phyloP scores from a whole-genome alignment of 2,113 vertebrate genomes.

The Malurus elegans region DNA sequence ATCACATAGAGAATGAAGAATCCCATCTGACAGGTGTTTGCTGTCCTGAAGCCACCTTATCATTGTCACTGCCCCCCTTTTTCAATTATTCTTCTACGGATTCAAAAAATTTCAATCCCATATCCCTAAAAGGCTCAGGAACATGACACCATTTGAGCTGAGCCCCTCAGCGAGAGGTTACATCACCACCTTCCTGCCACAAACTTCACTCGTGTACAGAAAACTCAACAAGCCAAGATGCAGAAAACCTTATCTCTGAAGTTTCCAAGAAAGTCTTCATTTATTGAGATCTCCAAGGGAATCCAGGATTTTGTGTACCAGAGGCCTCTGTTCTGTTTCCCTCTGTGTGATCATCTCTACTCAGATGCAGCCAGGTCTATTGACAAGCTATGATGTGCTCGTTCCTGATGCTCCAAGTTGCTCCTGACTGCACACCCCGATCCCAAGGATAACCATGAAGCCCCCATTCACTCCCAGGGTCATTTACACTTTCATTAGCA shows the following conservation, averaged over 20 bases:
- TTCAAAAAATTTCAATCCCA: not conserved
- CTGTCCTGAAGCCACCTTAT: not conserved
- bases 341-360: not conserved
- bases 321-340: not conserved
- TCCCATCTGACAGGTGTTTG: not conserved
- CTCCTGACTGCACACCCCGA: not conserved
- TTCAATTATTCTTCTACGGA: not conserved
- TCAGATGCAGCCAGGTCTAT: not conserved
- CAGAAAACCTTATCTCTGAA: not conserved
- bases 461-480: not conserved
- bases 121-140: not conserved
- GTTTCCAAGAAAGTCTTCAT: not conserved
- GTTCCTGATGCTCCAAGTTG: not conserved
- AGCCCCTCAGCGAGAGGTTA: not conserved
- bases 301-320: not conserved
- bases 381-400: not conserved
- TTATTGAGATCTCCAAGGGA: not conserved
- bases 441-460: not conserved
- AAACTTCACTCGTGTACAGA: not conserved
- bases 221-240: not conserved
- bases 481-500: conserved; percentile 63
- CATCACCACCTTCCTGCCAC: not conserved
- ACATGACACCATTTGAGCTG: not conserved
- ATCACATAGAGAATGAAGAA: not conserved
- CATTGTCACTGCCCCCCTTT: not conserved